These are phyloP conservation scores for Lordiphosa collinella DNA, from an alignment of 1,140 invertebrate species.

Conservation along the genomic window DNA sequence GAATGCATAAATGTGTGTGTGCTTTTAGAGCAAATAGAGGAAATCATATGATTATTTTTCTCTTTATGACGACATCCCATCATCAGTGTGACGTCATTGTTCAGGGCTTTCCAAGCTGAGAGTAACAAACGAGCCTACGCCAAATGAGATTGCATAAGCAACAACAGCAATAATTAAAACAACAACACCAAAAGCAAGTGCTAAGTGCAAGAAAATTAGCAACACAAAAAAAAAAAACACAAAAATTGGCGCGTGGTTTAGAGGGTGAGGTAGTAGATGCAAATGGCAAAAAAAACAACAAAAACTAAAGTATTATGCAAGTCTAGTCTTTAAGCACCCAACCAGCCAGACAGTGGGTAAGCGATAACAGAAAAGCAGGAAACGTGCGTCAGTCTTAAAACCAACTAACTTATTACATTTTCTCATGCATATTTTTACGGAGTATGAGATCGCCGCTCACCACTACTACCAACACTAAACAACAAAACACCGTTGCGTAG, in stretches of 20 bases:
- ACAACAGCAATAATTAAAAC: slow-evolving; percentile 18
- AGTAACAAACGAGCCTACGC: slow-evolving; percentile 16
- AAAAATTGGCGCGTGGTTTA: slow-evolving; percentile 21
- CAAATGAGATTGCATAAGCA: slow-evolving; percentile 45
- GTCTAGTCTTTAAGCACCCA: slow-evolving; percentile 1
- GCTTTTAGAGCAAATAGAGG: slow-evolving; percentile 26
- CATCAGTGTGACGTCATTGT: slow-evolving; percentile 44
- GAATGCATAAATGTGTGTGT: slow-evolving; percentile 18
- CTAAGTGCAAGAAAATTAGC: slow-evolving; percentile 47
- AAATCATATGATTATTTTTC: slow-evolving; percentile 55
- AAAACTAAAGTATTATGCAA: slow-evolving; percentile 29
- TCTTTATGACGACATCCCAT: slow-evolving; percentile 32
- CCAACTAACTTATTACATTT: neutral
- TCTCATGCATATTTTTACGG: too few species aligned
- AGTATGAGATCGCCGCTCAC: too few species aligned
- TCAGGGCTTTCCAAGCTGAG: neutral
- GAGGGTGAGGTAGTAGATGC: neutral
- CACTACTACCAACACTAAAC: too few species aligned
- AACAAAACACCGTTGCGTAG: too few species aligned
- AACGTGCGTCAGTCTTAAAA: neutral
- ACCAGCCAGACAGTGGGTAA: slow-evolving; percentile 16
- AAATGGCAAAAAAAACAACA: slow-evolving; percentile 7
- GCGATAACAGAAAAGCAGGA: slow-evolving; percentile 15
- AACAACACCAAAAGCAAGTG: slow-evolving; percentile 30
- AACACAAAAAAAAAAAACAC: slow-evolving; percentile 36